Conservation (phyloP, 2,797 vertebrate species). For the Tangara arthus region DNA sequence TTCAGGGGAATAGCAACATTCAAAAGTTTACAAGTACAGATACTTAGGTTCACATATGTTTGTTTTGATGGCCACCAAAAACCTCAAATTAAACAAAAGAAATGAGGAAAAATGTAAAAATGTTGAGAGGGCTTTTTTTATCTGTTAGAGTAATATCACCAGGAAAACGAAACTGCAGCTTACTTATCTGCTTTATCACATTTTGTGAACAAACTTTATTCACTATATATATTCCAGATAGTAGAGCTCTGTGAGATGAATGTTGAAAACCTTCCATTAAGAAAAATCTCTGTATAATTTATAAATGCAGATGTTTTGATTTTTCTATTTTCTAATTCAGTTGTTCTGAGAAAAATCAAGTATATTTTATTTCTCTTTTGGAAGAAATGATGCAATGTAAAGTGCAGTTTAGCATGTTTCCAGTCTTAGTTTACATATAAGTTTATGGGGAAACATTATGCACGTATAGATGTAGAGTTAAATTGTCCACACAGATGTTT, state of each 20-base stretch:
- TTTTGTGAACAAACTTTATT: conserved; percentile 32
- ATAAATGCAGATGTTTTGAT: neutral
- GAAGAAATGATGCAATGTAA: neutral
- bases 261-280: neutral
- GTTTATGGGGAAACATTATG: neutral
- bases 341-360: neutral
- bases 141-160: neutral
- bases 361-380: neutral
- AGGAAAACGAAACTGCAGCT: neutral
- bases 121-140: neutral
- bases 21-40: neutral
- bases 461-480: neutral
- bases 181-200: neutral
- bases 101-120: neutral
- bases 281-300: neutral
- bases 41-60: neutral
- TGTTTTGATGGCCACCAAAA: neutral
- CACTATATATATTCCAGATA: neutral
- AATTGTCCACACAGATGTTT: neutral
- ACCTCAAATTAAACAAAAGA: neutral
- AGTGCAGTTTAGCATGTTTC: neutral
- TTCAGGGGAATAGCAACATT: neutral
- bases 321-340: neutral
- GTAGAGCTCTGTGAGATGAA: neutral
- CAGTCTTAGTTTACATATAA: neutral